These are phyloP conservation scores for Trichogramma pretiosum DNA, from an alignment of 1,140 invertebrate genomes.

Conservation along the genomic window DNA sequence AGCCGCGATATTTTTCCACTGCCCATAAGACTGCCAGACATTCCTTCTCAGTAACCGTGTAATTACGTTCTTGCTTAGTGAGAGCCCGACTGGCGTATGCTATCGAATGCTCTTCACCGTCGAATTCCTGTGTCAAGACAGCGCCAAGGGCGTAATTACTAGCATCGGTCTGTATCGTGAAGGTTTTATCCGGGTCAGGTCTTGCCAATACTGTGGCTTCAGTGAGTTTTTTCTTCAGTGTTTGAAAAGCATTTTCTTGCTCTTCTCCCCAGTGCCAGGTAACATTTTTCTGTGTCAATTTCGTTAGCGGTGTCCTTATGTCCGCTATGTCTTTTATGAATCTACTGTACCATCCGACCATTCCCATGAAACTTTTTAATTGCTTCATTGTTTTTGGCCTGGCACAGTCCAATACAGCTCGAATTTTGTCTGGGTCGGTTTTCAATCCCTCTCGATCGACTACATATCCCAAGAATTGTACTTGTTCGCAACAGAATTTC, in stretches of 20 bases:
- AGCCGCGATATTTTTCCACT: not conserved
- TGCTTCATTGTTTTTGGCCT: too few relatives aligned
- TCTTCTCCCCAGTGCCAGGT: not conserved
- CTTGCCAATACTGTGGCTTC: not conserved
- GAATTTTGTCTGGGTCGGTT: not conserved
- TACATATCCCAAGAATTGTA: not conserved
- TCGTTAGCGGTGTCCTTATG: not conserved
- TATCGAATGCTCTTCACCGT: not conserved
- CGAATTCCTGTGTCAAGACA: not conserved
- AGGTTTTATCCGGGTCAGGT: not conserved
- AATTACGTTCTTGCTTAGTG: not conserved
- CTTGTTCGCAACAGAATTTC: not conserved
- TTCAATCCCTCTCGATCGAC: not conserved
- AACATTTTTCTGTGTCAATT: slow-evolving; percentile 1
- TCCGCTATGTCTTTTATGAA: not conserved
- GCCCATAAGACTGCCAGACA: not conserved
- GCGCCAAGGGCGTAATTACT: not conserved
- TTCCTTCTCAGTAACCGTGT: not conserved
- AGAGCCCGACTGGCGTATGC: not conserved
- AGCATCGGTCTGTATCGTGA: not conserved
- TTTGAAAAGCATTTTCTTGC: not conserved
- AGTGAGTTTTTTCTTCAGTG: not conserved
- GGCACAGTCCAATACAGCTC: not conserved
- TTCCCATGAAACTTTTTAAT: too few relatives aligned
- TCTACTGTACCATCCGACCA: not conserved